Conservation (phyloP, 2,113 vertebrate genomes). For the Sorex fumeus region DNA sequence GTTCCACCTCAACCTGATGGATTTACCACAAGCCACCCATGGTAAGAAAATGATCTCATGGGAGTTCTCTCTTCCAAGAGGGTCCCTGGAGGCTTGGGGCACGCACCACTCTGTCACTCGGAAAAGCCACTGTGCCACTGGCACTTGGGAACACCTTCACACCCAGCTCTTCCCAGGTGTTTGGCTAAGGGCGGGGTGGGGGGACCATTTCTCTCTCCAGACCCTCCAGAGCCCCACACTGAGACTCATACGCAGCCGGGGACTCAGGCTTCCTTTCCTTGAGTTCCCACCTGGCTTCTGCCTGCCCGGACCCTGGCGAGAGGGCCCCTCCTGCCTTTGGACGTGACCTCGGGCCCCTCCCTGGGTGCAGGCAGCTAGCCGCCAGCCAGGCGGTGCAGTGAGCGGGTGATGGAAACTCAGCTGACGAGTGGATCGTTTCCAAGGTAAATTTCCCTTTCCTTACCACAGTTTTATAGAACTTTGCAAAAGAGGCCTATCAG, state of each 20-base stretch:
- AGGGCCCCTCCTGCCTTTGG: neutral
- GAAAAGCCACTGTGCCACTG: too few relatives aligned
- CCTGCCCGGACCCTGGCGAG: neutral
- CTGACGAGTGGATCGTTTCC: constrained; percentile 79
- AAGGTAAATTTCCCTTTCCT: constrained; percentile 83
- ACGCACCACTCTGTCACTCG: too few relatives aligned
- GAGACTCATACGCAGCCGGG: neutral
- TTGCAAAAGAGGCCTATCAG: constrained; percentile 83
- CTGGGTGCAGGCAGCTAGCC: constrained; percentile 7
- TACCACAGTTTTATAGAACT: constrained; percentile 81
- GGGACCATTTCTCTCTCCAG: too few relatives aligned
- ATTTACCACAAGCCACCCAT: too few relatives aligned
- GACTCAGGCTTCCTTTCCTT: neutral
- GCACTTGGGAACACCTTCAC: too few relatives aligned
- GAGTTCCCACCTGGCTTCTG: accelerated
- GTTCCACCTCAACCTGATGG: too few relatives aligned
- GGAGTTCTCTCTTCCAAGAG: neutral
- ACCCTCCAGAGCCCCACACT: neutral
- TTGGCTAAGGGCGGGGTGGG: too few relatives aligned
- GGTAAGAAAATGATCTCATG: too few relatives aligned
- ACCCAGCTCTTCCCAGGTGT: too few relatives aligned
- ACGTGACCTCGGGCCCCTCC: neutral
- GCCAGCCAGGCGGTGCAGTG: constrained; percentile 53
- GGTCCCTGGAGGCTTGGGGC: neutral
- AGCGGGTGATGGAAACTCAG: constrained; percentile 66